Percentiles rank a stretch among this genome's conserved stretches.
phyloP scores from a whole-genome alignment of 2,797 vertebrate species.

The Lindbergichthys nudifrons region DNA sequence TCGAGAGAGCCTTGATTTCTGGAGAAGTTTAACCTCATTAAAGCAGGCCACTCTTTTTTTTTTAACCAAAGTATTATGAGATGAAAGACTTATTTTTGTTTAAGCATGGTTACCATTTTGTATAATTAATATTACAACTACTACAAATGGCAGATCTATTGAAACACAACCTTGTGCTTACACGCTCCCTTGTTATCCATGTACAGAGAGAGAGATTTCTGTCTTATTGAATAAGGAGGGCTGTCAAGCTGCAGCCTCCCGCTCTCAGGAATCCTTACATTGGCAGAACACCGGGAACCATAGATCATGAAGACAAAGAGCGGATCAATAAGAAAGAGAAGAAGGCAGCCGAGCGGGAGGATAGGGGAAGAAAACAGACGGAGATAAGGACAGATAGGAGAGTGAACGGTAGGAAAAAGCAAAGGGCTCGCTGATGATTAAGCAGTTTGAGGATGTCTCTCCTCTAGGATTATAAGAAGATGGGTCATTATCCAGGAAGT shows the following conservation, averaged over 20 bases:
- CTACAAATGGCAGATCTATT: constrained; percentile 22
- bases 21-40: constrained; percentile 49
- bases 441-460: constrained; percentile 20
- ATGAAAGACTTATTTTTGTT: background rate
- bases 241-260: constrained; percentile 55
- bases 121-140: constrained; percentile 23
- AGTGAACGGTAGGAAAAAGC: constrained; percentile 18
- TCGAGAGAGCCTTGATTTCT: constrained; percentile 37
- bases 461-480: constrained; percentile 10
- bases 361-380: constrained; percentile 36
- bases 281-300: constrained; percentile 59
- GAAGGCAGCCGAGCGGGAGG: constrained; percentile 25
- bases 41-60: constrained; percentile 17
- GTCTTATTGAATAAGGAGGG: constrained; percentile 63
- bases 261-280: constrained; percentile 66
- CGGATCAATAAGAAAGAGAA: constrained; percentile 53
- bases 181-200: constrained; percentile 45
- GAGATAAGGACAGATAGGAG: constrained; percentile 31
- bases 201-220: constrained; percentile 46
- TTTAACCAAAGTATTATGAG: constrained; percentile 11
- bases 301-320: constrained; percentile 64
- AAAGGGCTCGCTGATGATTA: constrained; percentile 26
- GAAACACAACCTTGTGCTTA: constrained; percentile 24
- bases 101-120: background rate
- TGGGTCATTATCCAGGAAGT: constrained; percentile 1